Conservation (phyloP, 2,113 vertebrate species). For the Passer domesticus region DNA sequence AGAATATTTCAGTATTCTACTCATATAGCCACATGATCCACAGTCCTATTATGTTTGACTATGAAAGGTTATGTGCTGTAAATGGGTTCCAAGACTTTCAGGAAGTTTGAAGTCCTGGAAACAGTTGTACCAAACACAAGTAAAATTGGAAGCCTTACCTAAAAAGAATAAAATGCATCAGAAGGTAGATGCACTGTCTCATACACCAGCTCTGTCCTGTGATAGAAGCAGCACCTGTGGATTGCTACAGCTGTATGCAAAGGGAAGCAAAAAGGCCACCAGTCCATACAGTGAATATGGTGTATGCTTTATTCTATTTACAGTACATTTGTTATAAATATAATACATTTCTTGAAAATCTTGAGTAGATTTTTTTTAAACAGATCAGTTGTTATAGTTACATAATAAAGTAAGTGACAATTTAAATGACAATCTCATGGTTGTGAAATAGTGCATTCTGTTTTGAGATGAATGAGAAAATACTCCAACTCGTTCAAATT, state of each 20-base stretch:
- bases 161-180: neutral
- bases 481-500: conserved; percentile 65
- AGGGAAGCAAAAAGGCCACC: neutral
- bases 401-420: conserved; percentile 79
- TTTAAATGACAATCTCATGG: conserved; percentile 74
- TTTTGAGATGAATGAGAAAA: conserved; percentile 74
- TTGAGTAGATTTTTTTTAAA: conserved; percentile 86
- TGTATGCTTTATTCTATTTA: conserved; percentile 97
- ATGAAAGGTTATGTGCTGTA: neutral
- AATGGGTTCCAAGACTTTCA: neutral
- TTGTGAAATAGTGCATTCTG: conserved; percentile 77
- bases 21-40: neutral
- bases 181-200: neutral
- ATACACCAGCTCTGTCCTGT: rapidly evolving
- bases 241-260: neutral
- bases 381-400: conserved; percentile 80
- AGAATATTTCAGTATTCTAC: neutral
- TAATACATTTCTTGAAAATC: conserved; percentile 97
- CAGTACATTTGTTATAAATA: conserved; percentile 99
- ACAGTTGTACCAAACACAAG: rapidly evolving
- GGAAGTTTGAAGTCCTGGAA: neutral
- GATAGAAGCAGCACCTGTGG: neutral
- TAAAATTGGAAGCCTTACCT: neutral
- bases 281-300: conserved; percentile 77
- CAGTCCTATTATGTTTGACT: neutral